phyloP scores from a whole-genome alignment of 2,113 vertebrate genomes.

The Chloropsis hardwickii region DNA sequence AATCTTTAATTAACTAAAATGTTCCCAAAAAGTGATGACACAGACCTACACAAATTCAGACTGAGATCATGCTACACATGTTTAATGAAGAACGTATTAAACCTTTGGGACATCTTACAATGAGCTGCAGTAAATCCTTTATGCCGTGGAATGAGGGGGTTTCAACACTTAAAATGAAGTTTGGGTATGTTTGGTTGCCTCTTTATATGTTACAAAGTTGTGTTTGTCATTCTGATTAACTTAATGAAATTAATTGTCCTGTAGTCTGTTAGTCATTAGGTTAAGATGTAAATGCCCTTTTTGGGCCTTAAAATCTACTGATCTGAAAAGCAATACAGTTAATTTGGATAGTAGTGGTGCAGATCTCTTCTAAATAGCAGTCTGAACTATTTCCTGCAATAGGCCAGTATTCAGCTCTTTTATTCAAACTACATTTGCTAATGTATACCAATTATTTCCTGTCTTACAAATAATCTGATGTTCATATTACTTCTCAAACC shows the following conservation, averaged over 20 bases:
- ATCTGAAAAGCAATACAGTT: not conserved
- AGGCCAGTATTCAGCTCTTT: not conserved
- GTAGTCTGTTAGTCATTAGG: not conserved
- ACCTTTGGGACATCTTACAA: not conserved
- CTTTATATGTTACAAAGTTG: not conserved
- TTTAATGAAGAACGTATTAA: not conserved
- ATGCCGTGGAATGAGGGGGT: not conserved
- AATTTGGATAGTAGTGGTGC: not conserved
- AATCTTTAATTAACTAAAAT: not conserved
- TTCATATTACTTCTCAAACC: slow-evolving; percentile 11
- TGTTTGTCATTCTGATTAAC: not conserved
- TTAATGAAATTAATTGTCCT: not conserved
- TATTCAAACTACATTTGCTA: slow-evolving; percentile 6
- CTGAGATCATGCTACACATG: not conserved
- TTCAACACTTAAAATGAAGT: not conserved
- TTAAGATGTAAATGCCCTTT: not conserved
- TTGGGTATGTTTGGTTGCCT: not conserved
- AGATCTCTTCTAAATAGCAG: not conserved
- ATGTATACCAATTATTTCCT: slow-evolving; percentile 23
- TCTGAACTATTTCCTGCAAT: not conserved
- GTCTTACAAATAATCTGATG: slow-evolving; percentile 33
- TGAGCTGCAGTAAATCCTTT: not conserved
- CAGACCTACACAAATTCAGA: not conserved
- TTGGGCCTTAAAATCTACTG: not conserved
- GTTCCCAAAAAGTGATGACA: not conserved